Percentiles rank a stretch among this genome's conserved stretches.
Evolutionary conservation across 2,797 vertebrate genomes (phyloP).

Genomic region (Pempheris klunzingeri): DNA sequence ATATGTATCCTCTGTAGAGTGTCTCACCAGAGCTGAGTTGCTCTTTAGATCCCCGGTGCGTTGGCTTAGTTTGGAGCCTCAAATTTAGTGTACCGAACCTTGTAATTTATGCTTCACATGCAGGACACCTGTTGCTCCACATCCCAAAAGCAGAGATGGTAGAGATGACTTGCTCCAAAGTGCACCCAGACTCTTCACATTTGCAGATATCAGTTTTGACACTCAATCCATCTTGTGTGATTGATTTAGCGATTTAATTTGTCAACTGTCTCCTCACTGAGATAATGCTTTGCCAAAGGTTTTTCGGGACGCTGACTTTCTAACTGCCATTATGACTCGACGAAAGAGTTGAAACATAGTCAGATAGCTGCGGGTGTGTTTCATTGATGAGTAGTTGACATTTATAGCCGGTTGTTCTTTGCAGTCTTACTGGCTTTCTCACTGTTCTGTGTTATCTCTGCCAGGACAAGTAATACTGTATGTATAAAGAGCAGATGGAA

Average conservation of each 20-base stretch:
- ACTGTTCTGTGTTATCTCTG: conserved; percentile 31
- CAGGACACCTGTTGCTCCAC: conserved; percentile 38
- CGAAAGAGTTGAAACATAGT: conserved; percentile 25
- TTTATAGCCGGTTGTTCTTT: conserved; percentile 42
- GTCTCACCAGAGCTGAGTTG: conserved; percentile 28
- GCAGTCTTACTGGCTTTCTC: conserved; percentile 28
- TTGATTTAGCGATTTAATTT: conserved; percentile 71
- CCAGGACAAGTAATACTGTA: conserved; percentile 47
- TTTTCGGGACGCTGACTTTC: conserved; percentile 4
- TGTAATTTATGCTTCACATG: conserved; percentile 3
- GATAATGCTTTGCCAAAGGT: conserved; percentile 33
- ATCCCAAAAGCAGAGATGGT: conserved; percentile 30
- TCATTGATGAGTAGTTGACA: conserved; percentile 40
- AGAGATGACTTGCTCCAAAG: conserved; percentile 18
- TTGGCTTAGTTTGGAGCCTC: conserved; percentile 19
- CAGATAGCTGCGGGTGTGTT: conserved; percentile 16
- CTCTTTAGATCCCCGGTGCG: conserved; percentile 42
- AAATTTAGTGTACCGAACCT: conserved; percentile 13
- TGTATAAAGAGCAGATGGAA: conserved; percentile 69
- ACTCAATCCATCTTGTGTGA: conserved; percentile 55
- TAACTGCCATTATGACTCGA: conserved; percentile 28
- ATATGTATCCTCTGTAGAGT: conserved; percentile 53
- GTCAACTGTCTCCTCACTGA: conserved; percentile 52
- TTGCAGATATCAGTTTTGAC: conserved; percentile 49
- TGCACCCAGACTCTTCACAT: conserved; percentile 6